Conservation (phyloP, 2,113 vertebrate genomes). For the Electrona antarctica region DNA sequence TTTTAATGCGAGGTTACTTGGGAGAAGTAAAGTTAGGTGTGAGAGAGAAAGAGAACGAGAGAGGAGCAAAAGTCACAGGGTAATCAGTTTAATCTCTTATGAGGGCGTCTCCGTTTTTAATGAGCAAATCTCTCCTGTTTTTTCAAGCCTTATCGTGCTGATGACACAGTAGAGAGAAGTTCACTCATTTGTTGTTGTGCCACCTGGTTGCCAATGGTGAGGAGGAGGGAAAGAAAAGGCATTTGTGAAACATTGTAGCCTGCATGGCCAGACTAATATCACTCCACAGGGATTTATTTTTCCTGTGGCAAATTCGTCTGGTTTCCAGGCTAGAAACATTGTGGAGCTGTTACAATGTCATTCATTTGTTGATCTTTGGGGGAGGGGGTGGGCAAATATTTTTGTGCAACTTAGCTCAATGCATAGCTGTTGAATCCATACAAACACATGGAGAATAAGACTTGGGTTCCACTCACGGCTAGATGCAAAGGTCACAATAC, state of each 20-base stretch:
- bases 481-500: constrained; percentile 2
- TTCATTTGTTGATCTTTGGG: not conserved
- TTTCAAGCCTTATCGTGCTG: constrained; percentile 9
- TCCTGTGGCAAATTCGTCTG: too few relatives aligned
- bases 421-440: not conserved
- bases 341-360: not conserved
- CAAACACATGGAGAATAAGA: not conserved
- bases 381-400: too few relatives aligned
- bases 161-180: constrained; percentile 43
- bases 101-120: constrained; percentile 29
- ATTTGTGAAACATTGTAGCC: not conserved
- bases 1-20: not conserved
- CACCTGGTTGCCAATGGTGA: constrained; percentile 40
- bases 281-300: too few relatives aligned
- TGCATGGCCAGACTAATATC: too few relatives aligned
- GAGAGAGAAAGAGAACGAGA: not conserved
- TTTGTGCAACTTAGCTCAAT: not conserved
- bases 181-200: constrained; percentile 25
- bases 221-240: constrained; percentile 16
- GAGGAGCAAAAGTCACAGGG: constrained; percentile 19
- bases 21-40: constrained; percentile 8
- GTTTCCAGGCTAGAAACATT: too few relatives aligned
- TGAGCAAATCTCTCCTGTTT: constrained; percentile 18
- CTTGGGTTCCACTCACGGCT: not conserved
- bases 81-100: constrained; percentile 40